Conservation (phyloP, 2,113 vertebrate species). For the Chamaea fasciata region DNA sequence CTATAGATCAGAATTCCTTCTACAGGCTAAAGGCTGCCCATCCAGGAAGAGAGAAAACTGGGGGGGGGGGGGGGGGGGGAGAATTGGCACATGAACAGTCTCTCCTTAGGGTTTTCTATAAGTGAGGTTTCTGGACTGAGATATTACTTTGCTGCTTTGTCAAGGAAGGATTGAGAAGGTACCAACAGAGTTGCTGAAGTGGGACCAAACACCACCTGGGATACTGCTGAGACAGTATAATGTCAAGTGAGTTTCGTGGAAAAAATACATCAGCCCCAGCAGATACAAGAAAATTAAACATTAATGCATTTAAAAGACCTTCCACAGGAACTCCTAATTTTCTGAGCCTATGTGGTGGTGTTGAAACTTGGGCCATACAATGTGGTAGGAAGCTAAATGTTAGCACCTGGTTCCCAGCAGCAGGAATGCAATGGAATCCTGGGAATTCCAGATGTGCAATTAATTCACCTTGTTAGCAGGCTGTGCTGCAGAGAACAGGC, state of each 20-base stretch:
- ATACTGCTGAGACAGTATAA: not conserved
- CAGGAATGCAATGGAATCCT: not conserved
- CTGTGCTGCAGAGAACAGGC: not conserved
- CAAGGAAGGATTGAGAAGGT: not conserved
- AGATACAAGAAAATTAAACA: not conserved
- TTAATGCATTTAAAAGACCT: not conserved
- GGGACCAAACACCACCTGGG: not conserved
- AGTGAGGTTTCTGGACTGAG: not conserved
- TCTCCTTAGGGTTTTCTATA: not conserved
- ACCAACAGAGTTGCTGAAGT: rapidly evolving
- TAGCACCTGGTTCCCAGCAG: not conserved
- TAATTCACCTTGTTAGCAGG: not conserved
- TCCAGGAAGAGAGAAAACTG: not conserved
- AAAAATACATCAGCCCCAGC: not conserved
- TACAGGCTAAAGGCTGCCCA: not conserved
- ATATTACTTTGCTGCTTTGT: not conserved
- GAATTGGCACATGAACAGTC: not conserved
- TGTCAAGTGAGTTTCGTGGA: not conserved
- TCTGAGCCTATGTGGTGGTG: not conserved
- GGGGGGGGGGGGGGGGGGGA: too few relatives aligned
- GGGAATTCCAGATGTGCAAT: not conserved
- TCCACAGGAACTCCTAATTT: not conserved
- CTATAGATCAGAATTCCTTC: not conserved
- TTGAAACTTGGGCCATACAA: not conserved
- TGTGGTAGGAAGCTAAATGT: not conserved